Percentiles rank a stretch among this genome's conserved stretches.
These are phyloP conservation scores for Phoxinus dragarum DNA, from an alignment of 2,797 vertebrate genomes.

Conservation along the genomic window DNA sequence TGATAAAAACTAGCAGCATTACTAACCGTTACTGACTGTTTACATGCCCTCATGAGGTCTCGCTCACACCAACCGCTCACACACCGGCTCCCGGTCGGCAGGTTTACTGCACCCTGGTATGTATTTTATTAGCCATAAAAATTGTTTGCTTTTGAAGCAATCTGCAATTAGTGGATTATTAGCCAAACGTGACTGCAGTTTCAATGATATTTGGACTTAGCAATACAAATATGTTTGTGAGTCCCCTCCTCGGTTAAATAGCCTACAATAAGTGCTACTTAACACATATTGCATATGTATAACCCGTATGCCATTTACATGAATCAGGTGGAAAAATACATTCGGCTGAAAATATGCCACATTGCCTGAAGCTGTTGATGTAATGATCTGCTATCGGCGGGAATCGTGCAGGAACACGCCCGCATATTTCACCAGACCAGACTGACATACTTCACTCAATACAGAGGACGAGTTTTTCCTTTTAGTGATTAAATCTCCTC, in stretches of 20 bases:
- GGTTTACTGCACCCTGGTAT: not conserved
- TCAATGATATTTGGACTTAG: slow-evolving; percentile 47
- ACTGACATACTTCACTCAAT: slow-evolving; percentile 22
- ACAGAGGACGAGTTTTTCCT: not conserved
- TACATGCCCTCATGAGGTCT: not conserved
- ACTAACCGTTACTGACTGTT: not conserved
- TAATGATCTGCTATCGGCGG: not conserved
- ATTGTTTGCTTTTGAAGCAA: slow-evolving; percentile 36
- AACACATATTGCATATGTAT: not conserved
- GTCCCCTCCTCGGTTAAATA: not conserved
- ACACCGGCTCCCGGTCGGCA: not conserved
- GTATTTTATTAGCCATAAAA: slow-evolving; percentile 13
- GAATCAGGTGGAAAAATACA: not conserved
- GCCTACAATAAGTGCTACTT: not conserved
- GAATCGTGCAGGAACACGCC: slow-evolving; percentile 1
- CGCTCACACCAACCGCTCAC: not conserved
- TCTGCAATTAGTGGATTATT: slow-evolving; percentile 32
- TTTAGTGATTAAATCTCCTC: slow-evolving; percentile 4
- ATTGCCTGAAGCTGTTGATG: slow-evolving; percentile 10
- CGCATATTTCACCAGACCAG: slow-evolving; percentile 1
- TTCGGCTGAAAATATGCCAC: not conserved
- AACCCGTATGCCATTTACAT: not conserved
- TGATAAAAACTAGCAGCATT: not conserved
- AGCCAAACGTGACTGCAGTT: slow-evolving; percentile 24
- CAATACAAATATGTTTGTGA: slow-evolving; percentile 13